Evolutionary conservation across 2,888 invertebrate genomes (phyloP).

Genomic region (Cataglyphis rosenhaueri): DNA sequence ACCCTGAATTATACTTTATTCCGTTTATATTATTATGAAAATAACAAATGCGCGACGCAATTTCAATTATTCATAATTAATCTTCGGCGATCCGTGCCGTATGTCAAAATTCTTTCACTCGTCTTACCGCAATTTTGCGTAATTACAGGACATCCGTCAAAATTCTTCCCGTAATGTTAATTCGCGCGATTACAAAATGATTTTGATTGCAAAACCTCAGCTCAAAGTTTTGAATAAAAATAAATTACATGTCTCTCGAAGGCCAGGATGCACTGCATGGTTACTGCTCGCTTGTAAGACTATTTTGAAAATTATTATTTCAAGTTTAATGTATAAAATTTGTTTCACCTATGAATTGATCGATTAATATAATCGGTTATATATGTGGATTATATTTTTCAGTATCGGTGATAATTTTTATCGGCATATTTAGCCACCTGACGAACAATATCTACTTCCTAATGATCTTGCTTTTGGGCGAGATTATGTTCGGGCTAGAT

Average conservation of each 20-base stretch:
- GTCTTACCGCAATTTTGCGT: background rate
- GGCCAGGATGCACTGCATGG: slow-evolving; percentile 69
- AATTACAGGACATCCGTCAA: background rate
- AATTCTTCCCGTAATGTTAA: slow-evolving; percentile 33
- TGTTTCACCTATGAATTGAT: background rate
- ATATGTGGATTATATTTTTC: slow-evolving; percentile 43
- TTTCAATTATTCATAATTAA: background rate
- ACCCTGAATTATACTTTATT: background rate
- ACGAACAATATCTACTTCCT: slow-evolving; percentile 66
- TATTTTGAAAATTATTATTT: slow-evolving; percentile 7
- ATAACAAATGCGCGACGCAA: slow-evolving; percentile 33
- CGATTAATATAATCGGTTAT: background rate
- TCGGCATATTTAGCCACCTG: slow-evolving; percentile 66
- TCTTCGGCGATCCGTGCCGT: background rate
- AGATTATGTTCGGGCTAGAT: slow-evolving; percentile 76
- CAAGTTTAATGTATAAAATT: slow-evolving; percentile 6
- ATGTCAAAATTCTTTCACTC: slow-evolving; percentile 18
- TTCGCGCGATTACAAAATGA: slow-evolving; percentile 51
- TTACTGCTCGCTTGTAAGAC: slow-evolving; percentile 69
- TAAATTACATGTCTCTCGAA: slow-evolving; percentile 72
- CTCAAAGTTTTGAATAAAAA: slow-evolving; percentile 63
- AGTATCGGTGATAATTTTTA: slow-evolving; percentile 73
- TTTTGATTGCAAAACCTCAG: slow-evolving; percentile 61
- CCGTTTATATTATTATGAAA: background rate
- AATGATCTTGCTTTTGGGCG: slow-evolving; percentile 69